These are phyloP conservation scores for Thalpophila matura DNA, from an alignment of 2,888 invertebrate genomes.

Conservation along the genomic window DNA sequence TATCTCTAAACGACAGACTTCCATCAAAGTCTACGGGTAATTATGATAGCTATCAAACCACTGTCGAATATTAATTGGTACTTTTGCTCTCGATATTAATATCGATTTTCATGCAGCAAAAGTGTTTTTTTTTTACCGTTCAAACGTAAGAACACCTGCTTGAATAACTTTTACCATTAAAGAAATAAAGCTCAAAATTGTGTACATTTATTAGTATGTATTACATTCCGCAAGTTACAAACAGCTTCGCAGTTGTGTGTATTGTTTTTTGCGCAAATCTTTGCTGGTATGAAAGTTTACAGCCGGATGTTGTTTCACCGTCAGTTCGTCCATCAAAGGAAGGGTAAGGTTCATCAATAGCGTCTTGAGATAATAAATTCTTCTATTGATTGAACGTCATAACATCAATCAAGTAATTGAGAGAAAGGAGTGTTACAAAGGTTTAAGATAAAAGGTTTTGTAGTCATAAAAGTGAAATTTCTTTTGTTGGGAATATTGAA, in stretches of 20 bases:
- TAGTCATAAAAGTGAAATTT: constrained; percentile 63
- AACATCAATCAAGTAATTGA: constrained; percentile 62
- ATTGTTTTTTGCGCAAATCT: constrained; percentile 63
- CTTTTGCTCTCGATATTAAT: constrained; percentile 58
- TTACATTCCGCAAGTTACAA: constrained; percentile 39
- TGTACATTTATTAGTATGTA: constrained; percentile 12
- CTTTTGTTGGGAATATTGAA: constrained; percentile 63
- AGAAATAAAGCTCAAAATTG: constrained; percentile 56
- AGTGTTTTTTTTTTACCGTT: constrained; percentile 42
- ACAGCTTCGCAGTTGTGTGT: constrained; percentile 58
- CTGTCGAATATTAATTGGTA: constrained; percentile 57
- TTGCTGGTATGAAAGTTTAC: constrained; percentile 65
- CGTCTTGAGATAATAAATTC: constrained; percentile 60
- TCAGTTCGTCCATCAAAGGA: constrained; percentile 44
- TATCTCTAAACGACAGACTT: constrained; percentile 44
- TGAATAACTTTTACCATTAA: constrained; percentile 34
- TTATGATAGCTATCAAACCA: constrained; percentile 54
- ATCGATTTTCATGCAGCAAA: constrained; percentile 47
- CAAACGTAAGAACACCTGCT: constrained; percentile 41
- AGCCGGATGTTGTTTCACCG: constrained; percentile 51
- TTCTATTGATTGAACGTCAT: constrained; percentile 45
- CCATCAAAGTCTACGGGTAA: constrained; percentile 48
- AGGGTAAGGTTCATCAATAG: constrained; percentile 59
- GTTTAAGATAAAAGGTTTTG: constrained; percentile 52
- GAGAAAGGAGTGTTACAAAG: constrained; percentile 62